Conservation (phyloP, 2,888 invertebrate species). For the Pilophorus perplexus region DNA sequence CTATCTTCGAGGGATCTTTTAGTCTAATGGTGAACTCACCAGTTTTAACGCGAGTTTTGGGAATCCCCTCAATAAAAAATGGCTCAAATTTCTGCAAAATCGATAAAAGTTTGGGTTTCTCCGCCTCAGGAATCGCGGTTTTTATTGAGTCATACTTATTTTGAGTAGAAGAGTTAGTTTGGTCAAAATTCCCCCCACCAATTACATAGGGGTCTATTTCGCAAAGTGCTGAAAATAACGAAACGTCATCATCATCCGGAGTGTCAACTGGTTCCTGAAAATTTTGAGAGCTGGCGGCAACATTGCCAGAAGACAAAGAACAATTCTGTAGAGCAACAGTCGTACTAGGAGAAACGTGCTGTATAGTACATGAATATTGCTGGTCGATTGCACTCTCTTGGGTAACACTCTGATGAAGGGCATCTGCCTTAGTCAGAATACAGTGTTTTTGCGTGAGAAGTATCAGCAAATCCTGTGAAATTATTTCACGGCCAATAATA, state of each 20-base stretch:
- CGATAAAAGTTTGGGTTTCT: neutral
- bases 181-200: neutral
- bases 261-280: neutral
- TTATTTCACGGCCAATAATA: neutral
- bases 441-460: neutral
- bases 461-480: neutral
- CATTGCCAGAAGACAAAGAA: neutral
- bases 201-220: neutral
- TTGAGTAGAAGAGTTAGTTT: neutral
- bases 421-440: neutral
- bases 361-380: neutral
- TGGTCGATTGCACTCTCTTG: conserved; percentile 12
- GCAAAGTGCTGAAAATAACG: neutral
- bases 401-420: neutral
- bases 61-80: conserved; percentile 23
- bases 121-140: neutral
- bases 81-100: conserved; percentile 4
- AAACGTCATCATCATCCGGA: neutral
- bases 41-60: conserved; percentile 6
- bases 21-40: conserved; percentile 15
- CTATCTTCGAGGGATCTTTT: conserved; percentile 20
- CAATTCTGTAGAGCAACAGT: conserved; percentile 11
- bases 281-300: neutral
- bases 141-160: conserved; percentile 3
- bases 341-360: conserved; percentile 1